phyloP scores from a whole-genome alignment of 2,888 invertebrate species.

The Zeuzera pyrina region DNA sequence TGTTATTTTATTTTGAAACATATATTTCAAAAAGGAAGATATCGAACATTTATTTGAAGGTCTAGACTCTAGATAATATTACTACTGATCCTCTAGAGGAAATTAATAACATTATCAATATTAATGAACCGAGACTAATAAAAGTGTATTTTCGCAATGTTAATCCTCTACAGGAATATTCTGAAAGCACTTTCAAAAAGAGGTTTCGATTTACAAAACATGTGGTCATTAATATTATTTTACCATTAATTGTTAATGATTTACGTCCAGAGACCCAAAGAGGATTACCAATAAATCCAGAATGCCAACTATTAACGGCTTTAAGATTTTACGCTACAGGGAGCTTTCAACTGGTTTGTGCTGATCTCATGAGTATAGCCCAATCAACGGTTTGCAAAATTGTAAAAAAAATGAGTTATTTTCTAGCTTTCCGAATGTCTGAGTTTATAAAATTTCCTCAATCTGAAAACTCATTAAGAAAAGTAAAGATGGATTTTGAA shows the following conservation, averaged over 20 bases:
- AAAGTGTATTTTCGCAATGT: not conserved
- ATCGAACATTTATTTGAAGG: not conserved
- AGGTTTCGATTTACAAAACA: not conserved
- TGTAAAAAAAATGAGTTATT: not conserved
- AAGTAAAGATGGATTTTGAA: not conserved
- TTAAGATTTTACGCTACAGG: conserved; percentile 14
- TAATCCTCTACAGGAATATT: not conserved
- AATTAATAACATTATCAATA: not conserved
- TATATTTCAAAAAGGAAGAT: too few relatives aligned
- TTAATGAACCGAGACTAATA: not conserved
- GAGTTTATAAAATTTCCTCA: not conserved
- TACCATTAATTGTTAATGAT: not conserved
- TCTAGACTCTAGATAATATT: not conserved
- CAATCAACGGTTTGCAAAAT: conserved; percentile 3
- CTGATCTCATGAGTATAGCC: conserved; percentile 6
- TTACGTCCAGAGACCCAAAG: not conserved
- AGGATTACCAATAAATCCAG: not conserved
- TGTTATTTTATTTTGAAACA: too few relatives aligned
- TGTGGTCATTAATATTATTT: not conserved
- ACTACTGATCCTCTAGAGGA: not conserved
- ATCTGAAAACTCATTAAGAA: not conserved
- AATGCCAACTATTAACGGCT: conserved; percentile 6
- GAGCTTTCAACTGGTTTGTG: conserved; percentile 6
- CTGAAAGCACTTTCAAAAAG: not conserved
- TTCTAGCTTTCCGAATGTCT: conserved; percentile 1